Evolutionary conservation across 2,797 vertebrate genomes (phyloP).

Genomic region (Myotis myotis): DNA sequence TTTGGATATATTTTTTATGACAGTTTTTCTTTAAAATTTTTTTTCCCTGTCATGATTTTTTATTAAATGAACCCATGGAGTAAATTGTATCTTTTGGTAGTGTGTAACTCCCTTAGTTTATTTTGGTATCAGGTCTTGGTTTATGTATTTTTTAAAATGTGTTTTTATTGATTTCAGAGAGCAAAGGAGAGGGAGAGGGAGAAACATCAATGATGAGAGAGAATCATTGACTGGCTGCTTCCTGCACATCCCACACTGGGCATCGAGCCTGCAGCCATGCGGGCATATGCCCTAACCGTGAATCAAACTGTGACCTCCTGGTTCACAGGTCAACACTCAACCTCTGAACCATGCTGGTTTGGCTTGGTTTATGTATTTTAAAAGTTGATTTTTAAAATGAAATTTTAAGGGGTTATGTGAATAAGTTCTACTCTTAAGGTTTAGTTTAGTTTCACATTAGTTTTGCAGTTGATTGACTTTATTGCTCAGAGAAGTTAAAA

Average conservation of each 20-base stretch:
- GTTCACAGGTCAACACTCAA: too few relatives aligned
- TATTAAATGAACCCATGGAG: not conserved
- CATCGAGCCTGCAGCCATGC: too few relatives aligned
- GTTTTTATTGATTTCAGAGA: not conserved
- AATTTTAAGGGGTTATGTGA: slow-evolving; percentile 48
- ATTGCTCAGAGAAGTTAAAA: slow-evolving; percentile 74
- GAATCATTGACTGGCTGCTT: too few relatives aligned
- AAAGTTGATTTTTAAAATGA: slow-evolving; percentile 45
- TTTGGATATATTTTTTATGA: slow-evolving; percentile 37
- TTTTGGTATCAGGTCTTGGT: slow-evolving; percentile 27
- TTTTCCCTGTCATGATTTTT: not conserved
- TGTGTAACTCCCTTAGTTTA: not conserved
- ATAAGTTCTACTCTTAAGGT: slow-evolving; percentile 25
- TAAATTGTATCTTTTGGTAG: slow-evolving; percentile 37
- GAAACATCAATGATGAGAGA: too few relatives aligned
- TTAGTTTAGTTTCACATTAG: slow-evolving; percentile 58
- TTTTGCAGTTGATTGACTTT: slow-evolving; percentile 68
- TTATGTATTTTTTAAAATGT: slow-evolving; percentile 39
- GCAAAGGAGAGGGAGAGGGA: too few relatives aligned
- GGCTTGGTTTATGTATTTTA: slow-evolving; percentile 13
- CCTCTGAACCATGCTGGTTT: too few relatives aligned
- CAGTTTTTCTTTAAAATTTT: not conserved
- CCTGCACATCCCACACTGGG: too few relatives aligned
- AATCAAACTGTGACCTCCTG: too few relatives aligned
- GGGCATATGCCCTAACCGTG: too few relatives aligned